A percentile compares a stretch with the other conserved stretches of the same genome.
Evolutionary conservation across 2,888 invertebrate genomes (phyloP).

Genomic region (Epirrhoe alternata): DNA sequence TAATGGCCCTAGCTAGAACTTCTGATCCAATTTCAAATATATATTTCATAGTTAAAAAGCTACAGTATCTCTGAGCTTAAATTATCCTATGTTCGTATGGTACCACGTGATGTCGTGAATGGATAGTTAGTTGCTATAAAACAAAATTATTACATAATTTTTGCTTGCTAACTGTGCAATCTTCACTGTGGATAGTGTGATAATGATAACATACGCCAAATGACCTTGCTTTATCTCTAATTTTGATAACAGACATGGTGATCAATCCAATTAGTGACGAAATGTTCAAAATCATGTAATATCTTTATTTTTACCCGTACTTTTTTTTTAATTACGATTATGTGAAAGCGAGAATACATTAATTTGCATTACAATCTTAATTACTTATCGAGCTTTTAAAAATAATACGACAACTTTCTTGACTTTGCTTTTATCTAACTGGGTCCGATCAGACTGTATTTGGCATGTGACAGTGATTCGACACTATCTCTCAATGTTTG

Average conservation of each 20-base stretch:
- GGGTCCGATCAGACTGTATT: constrained; percentile 11
- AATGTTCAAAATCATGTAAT: neutral
- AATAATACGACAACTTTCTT: constrained; percentile 11
- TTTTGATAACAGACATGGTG: neutral
- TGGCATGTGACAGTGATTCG: constrained; percentile 14
- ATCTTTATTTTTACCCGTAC: no score
- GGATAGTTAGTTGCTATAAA: no score
- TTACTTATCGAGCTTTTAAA: neutral
- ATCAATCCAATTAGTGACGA: neutral
- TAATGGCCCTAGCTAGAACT: no score
- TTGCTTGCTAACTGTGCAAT: no score
- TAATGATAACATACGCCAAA: neutral
- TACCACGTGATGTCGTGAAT: no score
- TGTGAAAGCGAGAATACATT: neutral
- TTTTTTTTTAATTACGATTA: neutral
- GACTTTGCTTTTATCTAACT: constrained; percentile 1
- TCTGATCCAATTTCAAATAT: no score
- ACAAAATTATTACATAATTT: no score
- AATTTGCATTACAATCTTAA: neutral
- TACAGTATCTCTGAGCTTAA: no score
- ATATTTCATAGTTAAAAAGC: no score
- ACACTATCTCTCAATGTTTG: constrained; percentile 13
- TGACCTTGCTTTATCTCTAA: neutral
- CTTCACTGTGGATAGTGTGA: neutral
- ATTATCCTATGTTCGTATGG: no score